Base-by-base conservation (phyloP, 2,888 invertebrate species). In the Ennomos fuscantarius region DNA sequence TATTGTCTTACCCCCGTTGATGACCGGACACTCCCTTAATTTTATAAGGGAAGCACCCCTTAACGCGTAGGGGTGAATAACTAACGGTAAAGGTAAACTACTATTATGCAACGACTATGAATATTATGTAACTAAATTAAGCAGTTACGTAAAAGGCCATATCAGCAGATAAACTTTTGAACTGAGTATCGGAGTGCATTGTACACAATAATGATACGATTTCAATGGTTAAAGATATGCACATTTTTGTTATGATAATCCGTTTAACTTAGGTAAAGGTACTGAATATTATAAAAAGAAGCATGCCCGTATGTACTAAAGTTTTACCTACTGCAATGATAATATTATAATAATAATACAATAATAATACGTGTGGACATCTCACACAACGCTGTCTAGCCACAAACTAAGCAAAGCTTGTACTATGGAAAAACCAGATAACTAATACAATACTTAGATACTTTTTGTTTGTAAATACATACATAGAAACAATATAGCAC, bases 41-140 rank as follows among this genome's bases (percentile, higher is more conserved):
- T 78, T 81, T 81, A 80, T 76, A 69, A 79, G 87, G 89, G 88
- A 83, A 76, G 76, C 74, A 79, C 88, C 88, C 86, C 79, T 63
- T 52, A 44, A 34, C 70, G 64, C 63, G 55, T 45, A 70, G 71
- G 84, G 82, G 81, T 76, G 72, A 71, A 68, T 74, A 71, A 73
- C 68, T 74, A 76, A 80, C 69, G 69, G 74, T 74, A 67, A 73
- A 82, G 79, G 80, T 82, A 72, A 74, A 70, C 72, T 68, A 73
- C 70, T 60, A 59, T 62, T 60, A 63, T 47, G 47, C 49, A 63
- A 65, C 51, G 37, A 32, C 57, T 62, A 55, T 40, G 34, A 34
- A 33, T 34, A n/a, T n/a, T n/a, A 63, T 40, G 43, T 60, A 55
- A 47, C 55, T 57, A 54, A 60, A 62, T 64, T 56, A 63, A 65